Conservation (phyloP, 2,888 invertebrate species). For the Lycia hirtaria region DNA sequence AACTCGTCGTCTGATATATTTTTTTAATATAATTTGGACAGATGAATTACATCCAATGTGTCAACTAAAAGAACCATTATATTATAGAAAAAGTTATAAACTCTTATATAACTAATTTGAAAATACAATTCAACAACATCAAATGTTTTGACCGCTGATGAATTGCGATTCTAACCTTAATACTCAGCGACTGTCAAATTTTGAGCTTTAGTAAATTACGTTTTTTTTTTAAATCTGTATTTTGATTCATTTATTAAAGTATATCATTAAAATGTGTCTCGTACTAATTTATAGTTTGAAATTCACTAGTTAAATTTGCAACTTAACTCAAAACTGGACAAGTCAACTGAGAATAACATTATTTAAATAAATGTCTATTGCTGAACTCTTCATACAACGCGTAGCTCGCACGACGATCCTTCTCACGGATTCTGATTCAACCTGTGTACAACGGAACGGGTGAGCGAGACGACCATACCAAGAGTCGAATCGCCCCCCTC, state of each 20-base stretch:
- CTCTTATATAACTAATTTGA: constrained; percentile 28
- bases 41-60: constrained; percentile 49
- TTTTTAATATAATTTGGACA: constrained; percentile 45
- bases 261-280: too few relatives aligned
- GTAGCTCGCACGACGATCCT: constrained; percentile 34
- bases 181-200: constrained; percentile 16
- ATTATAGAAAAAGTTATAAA: constrained; percentile 36
- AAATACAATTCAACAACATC: constrained; percentile 21
- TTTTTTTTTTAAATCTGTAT: too few relatives aligned
- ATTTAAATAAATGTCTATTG: constrained; percentile 26
- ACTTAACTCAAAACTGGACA: constrained; percentile 7
- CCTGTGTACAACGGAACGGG: constrained; percentile 83
- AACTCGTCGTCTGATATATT: constrained; percentile 69
- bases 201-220: constrained; percentile 1
- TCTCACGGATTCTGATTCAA: constrained; percentile 82
- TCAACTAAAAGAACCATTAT: constrained; percentile 40
- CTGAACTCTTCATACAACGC: constrained; percentile 18
- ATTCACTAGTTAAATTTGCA: not conserved
- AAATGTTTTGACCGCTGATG: not conserved
- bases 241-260: too few relatives aligned
- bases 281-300: not conserved
- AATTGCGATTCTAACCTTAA: constrained; percentile 14
- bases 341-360: constrained; percentile 8
- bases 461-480: constrained; percentile 75
- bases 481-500: constrained; percentile 79